phyloP scores from a whole-genome alignment of 2,888 invertebrate genomes.

The Diplolepis rosae region DNA sequence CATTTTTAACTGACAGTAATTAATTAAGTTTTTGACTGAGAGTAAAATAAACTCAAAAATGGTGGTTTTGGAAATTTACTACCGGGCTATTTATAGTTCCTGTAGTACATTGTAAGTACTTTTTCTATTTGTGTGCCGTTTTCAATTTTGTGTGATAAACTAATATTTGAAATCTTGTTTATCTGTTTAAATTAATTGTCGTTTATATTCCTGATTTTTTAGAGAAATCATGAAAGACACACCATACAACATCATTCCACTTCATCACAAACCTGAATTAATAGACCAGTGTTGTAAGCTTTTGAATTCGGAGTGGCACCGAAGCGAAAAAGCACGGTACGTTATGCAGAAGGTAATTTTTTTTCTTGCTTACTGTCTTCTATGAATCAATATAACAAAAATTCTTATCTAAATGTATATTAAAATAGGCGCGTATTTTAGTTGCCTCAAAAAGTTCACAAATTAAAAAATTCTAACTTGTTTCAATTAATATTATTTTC shows the following conservation, averaged over 20 bases:
- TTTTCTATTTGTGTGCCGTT: not conserved
- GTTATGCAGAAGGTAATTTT: slow-evolving; percentile 6
- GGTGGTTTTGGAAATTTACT: slow-evolving; percentile 27
- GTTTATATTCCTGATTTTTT: slow-evolving; percentile 42
- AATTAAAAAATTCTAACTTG: not conserved
- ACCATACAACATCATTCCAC: slow-evolving; percentile 77
- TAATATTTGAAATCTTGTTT: not conserved
- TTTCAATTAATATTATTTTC: not conserved
- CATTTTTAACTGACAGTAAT: not conserved
- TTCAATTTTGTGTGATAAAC: not conserved
- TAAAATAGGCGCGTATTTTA: too few relatives aligned
- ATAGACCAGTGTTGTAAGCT: slow-evolving; percentile 83
- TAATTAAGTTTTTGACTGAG: not conserved
- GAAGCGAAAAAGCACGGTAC: slow-evolving; percentile 85
- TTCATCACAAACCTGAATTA: slow-evolving; percentile 84
- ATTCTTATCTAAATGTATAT: too few relatives aligned
- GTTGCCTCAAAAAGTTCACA: too few relatives aligned
- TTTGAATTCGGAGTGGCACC: slow-evolving; percentile 91
- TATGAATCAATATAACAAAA: too few relatives aligned
- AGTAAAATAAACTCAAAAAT: not conserved
- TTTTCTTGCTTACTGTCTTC: not conserved
- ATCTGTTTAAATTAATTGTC: not conserved
- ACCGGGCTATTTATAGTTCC: slow-evolving; percentile 15
- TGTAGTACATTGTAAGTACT: slow-evolving; percentile 13
- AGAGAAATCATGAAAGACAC: slow-evolving; percentile 60